Conservation (phyloP, 2,797 vertebrate species). For the Myiothlypis chrysogaster region DNA sequence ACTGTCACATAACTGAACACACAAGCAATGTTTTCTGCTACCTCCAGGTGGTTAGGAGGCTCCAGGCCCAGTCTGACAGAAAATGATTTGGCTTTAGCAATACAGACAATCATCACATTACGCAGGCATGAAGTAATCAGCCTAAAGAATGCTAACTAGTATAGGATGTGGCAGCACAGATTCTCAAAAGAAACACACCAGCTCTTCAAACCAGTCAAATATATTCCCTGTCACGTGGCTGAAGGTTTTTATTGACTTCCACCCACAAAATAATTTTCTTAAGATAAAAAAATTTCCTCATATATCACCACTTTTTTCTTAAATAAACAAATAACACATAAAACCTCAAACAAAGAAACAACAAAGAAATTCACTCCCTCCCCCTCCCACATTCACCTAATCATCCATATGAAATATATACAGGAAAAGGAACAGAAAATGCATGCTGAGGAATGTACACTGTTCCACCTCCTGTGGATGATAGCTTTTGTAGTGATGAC, state of each 20-base stretch:
- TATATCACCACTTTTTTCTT: background rate
- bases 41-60: conserved; percentile 44
- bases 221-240: background rate
- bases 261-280: background rate
- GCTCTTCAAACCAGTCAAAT: background rate
- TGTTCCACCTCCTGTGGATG: background rate
- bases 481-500: background rate
- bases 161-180: background rate
- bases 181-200: background rate
- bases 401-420: background rate
- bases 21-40: conserved; percentile 43
- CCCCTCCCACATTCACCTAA: background rate
- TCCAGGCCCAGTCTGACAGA: background rate
- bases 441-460: background rate
- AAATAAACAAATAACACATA: background rate
- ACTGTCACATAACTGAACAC: conserved; percentile 28
- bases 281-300: background rate
- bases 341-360: background rate
- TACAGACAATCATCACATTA: background rate
- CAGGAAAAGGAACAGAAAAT: background rate
- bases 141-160: background rate
- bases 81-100: conserved; percentile 23
- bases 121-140: conserved; percentile 41
- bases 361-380: background rate
- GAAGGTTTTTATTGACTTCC: background rate